Evolutionary conservation across 2,113 vertebrate species (phyloP), one percentile per base, ranked within the genome.

Genomic region (Chionodraco myersi): DNA sequence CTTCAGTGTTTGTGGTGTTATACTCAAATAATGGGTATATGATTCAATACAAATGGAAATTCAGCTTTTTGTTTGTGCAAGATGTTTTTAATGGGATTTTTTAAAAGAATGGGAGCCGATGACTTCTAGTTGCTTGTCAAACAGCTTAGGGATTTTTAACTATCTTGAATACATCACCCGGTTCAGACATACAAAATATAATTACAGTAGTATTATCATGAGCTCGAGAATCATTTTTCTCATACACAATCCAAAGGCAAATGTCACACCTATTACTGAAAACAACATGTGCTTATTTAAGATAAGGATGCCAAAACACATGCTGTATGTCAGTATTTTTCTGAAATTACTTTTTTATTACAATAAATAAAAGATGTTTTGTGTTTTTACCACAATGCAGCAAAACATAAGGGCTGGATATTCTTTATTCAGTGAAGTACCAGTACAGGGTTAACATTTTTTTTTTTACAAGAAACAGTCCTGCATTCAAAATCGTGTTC

Each of bases 1-100:
- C 14, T 15, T 56, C 52, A 54, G 23, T 60, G 47, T 51, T 61
- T 64, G 53, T n/a, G 10, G 5, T 41, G 4, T 61, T 75, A 59
- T 34, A 59, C 45, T 58, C 48, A 61, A 52, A 18, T 48, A 47
- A 70, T 60, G 74, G 21, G 56, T 57, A 9, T 18, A 57, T 26
- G 53, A 71, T 62, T 34, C 48, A 78, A 70, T 72, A 58, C 14
- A 15, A 66, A 58, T 69, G 44, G 70, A 58, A 62, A 6, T 54
- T 48, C 59, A 15, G 72, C 4, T 11, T 77, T 83, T 69, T 74
- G 57, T 47, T 75, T 57, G 18, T 56, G 58, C 7, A 2, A 72
- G 79, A 73, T 69, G 64, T 75, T 87, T 63, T 68, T 78, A 78
- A 76, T 79, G 67, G 66, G 34, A 58, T 61, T 68, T 48, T 79